These are phyloP conservation scores for Agrypnus murinus DNA, from an alignment of 2,888 invertebrate species.

Conservation along the genomic window DNA sequence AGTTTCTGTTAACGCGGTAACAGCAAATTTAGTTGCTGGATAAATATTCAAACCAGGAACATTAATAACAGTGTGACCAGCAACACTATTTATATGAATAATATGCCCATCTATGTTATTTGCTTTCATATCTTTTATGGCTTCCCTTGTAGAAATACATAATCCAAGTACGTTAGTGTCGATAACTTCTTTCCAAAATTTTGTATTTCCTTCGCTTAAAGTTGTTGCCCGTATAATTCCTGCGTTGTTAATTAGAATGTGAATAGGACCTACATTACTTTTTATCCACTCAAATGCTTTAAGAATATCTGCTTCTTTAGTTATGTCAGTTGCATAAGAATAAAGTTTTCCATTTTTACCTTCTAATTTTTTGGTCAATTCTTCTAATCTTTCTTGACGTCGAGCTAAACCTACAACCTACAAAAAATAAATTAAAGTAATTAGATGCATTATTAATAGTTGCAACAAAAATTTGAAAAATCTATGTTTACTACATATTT, in stretches of 20 bases:
- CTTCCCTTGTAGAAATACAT: slow-evolving; percentile 52
- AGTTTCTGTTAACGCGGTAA: slow-evolving; percentile 9
- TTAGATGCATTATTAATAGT: too few species aligned
- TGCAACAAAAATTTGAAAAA: too few species aligned
- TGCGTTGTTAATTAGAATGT: slow-evolving; percentile 53
- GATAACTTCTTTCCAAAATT: slow-evolving; percentile 55
- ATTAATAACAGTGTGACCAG: background rate
- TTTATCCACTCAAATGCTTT: slow-evolving; percentile 48
- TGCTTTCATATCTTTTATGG: slow-evolving; percentile 53
- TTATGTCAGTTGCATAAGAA: slow-evolving; percentile 42
- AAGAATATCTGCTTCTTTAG: slow-evolving; percentile 45
- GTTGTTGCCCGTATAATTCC: slow-evolving; percentile 45
- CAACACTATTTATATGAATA: slow-evolving; percentile 4
- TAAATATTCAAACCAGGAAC: background rate
- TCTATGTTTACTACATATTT: too few species aligned
- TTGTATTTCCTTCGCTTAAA: slow-evolving; percentile 52
- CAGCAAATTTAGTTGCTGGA: slow-evolving; percentile 6
- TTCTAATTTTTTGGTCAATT: background rate
- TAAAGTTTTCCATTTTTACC: slow-evolving; percentile 35
- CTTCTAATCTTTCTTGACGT: background rate
- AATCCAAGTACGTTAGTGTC: slow-evolving; percentile 57
- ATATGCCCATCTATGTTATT: slow-evolving; percentile 49
- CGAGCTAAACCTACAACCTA: slow-evolving; percentile 17
- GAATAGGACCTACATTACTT: slow-evolving; percentile 50
- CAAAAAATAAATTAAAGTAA: too few species aligned